These are phyloP conservation scores for Psophia crepitans DNA, from an alignment of 2,113 vertebrate species.

Conservation along the genomic window DNA sequence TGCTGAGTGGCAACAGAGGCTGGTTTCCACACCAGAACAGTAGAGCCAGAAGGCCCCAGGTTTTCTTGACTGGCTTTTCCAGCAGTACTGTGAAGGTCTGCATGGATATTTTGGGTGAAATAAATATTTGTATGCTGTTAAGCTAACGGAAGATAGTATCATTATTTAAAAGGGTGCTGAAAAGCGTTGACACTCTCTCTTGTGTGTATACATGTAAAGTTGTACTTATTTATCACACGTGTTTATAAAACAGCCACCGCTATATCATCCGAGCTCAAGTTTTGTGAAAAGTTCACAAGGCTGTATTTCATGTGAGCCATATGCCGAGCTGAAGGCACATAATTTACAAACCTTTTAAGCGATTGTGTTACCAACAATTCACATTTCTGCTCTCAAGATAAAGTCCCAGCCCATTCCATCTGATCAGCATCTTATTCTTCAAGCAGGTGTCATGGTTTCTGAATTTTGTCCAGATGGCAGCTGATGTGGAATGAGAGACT, in stretches of 20 bases:
- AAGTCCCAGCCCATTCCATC: slow-evolving; percentile 44
- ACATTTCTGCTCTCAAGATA: slow-evolving; percentile 43
- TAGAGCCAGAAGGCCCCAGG: background rate
- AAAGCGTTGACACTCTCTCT: background rate
- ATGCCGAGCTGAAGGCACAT: slow-evolving; percentile 59
- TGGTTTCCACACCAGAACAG: background rate
- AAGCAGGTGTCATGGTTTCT: slow-evolving; percentile 61
- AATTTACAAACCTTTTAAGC: slow-evolving; percentile 70
- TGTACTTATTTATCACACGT: slow-evolving; percentile 32
- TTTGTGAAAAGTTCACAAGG: slow-evolving; percentile 64
- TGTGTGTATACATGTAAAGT: background rate
- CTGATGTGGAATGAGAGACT: slow-evolving; percentile 55
- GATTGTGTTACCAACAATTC: slow-evolving; percentile 62
- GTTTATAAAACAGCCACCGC: slow-evolving; percentile 40
- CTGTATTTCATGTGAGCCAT: slow-evolving; percentile 65
- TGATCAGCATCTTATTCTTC: slow-evolving; percentile 67
- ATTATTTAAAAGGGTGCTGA: background rate
- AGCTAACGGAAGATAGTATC: background rate
- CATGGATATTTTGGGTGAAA: background rate
- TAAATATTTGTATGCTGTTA: background rate
- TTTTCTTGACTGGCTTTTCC: background rate
- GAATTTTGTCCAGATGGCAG: slow-evolving; percentile 67
- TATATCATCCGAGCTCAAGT: slow-evolving; percentile 32
- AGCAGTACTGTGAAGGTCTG: background rate
- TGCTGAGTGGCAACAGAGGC: background rate